Conservation (phyloP, 2,797 vertebrate genomes). For the Clarias fuscus region DNA sequence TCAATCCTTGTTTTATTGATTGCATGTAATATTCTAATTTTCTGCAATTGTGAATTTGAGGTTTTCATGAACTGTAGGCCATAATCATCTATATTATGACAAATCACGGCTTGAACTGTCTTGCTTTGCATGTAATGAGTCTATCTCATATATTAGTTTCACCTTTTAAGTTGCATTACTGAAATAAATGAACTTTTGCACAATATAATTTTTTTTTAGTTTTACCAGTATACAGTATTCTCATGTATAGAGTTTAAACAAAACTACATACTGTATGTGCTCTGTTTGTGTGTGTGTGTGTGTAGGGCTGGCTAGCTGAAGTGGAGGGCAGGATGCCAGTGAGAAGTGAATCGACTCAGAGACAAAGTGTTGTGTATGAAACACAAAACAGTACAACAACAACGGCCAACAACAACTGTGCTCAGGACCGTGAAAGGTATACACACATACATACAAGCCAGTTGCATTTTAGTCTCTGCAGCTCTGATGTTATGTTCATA, state of each 20-base stretch:
- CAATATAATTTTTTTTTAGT: too few relatives aligned
- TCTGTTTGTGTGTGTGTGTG: not conserved
- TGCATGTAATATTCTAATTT: too few relatives aligned
- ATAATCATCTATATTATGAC: too few relatives aligned
- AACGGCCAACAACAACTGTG: constrained; percentile 83
- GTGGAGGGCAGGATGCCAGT: constrained; percentile 88
- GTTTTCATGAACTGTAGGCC: too few relatives aligned
- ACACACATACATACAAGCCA: constrained; percentile 60
- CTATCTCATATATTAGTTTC: too few relatives aligned
- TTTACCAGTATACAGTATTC: not conserved
- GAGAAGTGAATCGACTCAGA: constrained; percentile 77
- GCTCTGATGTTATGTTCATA: not conserved
- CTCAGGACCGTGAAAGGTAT: constrained; percentile 98
- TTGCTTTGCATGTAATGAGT: too few relatives aligned
- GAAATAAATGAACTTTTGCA: too few relatives aligned
- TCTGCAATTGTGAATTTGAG: too few relatives aligned
- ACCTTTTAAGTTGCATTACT: too few relatives aligned
- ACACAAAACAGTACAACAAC: constrained; percentile 77
- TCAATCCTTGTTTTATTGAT: too few relatives aligned
- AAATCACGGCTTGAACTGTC: too few relatives aligned
- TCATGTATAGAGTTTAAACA: not conserved
- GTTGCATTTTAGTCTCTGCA: constrained; percentile 46
- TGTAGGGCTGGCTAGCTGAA: constrained; percentile 92
- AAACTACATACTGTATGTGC: not conserved
- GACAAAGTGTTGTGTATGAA: constrained; percentile 86